phyloP scores from a whole-genome alignment of 2,797 vertebrate genomes.

The Oreochromis grahami region DNA sequence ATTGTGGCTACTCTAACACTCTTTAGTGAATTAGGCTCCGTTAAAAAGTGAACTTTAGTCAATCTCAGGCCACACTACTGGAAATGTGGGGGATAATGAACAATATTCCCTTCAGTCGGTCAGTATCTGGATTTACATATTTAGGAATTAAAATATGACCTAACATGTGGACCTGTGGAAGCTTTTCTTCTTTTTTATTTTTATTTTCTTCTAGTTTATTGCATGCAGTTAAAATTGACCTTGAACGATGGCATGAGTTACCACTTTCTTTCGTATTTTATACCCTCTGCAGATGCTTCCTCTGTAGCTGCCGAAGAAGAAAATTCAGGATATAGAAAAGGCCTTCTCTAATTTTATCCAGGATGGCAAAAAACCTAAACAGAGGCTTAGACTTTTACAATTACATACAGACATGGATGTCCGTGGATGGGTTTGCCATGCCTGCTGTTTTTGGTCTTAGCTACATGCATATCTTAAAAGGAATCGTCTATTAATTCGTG shows the following conservation, averaged over 20 bases:
- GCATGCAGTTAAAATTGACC: background rate
- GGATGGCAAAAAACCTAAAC: background rate
- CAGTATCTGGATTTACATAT: background rate
- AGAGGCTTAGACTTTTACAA: background rate
- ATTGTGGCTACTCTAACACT: background rate
- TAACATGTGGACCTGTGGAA: background rate
- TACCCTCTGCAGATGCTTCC: background rate
- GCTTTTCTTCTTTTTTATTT: no score
- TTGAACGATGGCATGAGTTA: background rate
- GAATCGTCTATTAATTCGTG: background rate
- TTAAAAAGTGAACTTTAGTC: background rate
- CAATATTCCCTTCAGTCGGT: background rate
- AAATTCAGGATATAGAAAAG: background rate
- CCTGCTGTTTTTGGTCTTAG: background rate
- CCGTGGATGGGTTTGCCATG: background rate
- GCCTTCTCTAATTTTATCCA: background rate
- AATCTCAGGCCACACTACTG: background rate
- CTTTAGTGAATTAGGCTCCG: background rate
- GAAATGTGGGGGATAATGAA: background rate
- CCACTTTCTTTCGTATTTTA: background rate
- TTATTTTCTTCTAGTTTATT: background rate
- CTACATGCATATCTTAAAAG: background rate
- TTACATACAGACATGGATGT: background rate
- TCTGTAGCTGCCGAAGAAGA: background rate
- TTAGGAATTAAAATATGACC: background rate